Conservation (phyloP, 2,888 invertebrate species). For the Agrotis exclamationis region DNA sequence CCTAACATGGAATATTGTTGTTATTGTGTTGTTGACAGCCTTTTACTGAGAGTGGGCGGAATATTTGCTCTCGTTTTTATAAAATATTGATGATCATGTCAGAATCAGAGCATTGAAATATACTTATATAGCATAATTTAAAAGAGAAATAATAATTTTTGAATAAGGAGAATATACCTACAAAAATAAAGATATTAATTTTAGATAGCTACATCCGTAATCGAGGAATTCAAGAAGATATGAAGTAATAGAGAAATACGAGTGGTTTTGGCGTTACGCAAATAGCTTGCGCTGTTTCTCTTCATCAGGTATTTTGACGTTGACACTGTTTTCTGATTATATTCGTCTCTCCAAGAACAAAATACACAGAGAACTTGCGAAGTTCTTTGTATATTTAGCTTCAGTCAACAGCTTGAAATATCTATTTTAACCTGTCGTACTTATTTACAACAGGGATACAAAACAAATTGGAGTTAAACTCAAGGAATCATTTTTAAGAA, state of each 20-base stretch:
- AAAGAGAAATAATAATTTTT: background rate
- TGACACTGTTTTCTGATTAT: constrained; percentile 47
- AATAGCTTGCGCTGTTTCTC: constrained; percentile 45
- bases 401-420: constrained; percentile 29
- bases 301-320: constrained; percentile 39
- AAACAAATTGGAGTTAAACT: constrained; percentile 28
- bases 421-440: constrained; percentile 40
- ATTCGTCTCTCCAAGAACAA: constrained; percentile 29
- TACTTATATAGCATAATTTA: no score
- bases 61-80: background rate
- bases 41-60: constrained; percentile 27
- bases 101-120: background rate
- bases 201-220: background rate
- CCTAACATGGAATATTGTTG: constrained; percentile 40
- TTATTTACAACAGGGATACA: constrained; percentile 33
- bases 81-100: background rate
- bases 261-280: constrained; percentile 25
- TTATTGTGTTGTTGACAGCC: constrained; percentile 48
- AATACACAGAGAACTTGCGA: constrained; percentile 33
- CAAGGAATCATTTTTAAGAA: constrained; percentile 21
- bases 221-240: constrained; percentile 12
- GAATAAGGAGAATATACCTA: no score
- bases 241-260: constrained; percentile 15
- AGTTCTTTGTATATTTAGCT: background rate
- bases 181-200: constrained; percentile 5